Evolutionary conservation across 2,797 vertebrate species (phyloP), one percentile per base, ranked within the genome.

Genomic region (Geotrypetes seraphini): DNA sequence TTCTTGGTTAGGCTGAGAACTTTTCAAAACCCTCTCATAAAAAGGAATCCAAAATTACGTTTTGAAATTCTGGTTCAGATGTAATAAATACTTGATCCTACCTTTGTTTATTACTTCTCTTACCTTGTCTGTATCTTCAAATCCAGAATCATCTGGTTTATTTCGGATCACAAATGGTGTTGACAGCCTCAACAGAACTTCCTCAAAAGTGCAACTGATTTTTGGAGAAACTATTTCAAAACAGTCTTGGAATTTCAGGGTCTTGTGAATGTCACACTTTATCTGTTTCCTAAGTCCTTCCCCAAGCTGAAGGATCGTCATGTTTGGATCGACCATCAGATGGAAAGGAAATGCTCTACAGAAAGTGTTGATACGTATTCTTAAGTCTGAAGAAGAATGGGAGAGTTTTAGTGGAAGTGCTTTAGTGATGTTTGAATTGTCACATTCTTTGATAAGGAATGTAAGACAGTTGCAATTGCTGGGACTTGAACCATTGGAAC

Each of bases 301-400:
- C 12, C 96, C 96, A 8, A 97, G 85, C 77, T 99, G 95, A 35
- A 97, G 78, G 16, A 99, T 51, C 23, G 85, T 63, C 96, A 99
- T 96, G 58, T 65, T 80, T 34, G 89, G 74, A 38, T 96, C 96
- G 57, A 99, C 83, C 71, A 97, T 91, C 33, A 99, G 57, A 50
- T 99, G 96, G 69, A 99, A 99, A 0, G 96, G 96, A 48, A 97
- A 99, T 31, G 91, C 91, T 62, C 91, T 77, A 76, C 93, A 97
- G 77, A 98, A 99, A 3, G 92, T 96, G 58, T 64, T 92, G 80
- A 96, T 87, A 64, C 88, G 84, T 16, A 99, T 92, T 54, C 89
- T 70, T 57, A 98, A 81, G 65, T 98, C 92, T 4, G 78, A 68
- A 2, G 93, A 90, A 17, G 83, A 85, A 9, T 74, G 84, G 7